Evolutionary conservation across 2,113 vertebrate species (phyloP), one percentile per base, ranked within the genome.

Genomic region (Silurus meridionalis): DNA sequence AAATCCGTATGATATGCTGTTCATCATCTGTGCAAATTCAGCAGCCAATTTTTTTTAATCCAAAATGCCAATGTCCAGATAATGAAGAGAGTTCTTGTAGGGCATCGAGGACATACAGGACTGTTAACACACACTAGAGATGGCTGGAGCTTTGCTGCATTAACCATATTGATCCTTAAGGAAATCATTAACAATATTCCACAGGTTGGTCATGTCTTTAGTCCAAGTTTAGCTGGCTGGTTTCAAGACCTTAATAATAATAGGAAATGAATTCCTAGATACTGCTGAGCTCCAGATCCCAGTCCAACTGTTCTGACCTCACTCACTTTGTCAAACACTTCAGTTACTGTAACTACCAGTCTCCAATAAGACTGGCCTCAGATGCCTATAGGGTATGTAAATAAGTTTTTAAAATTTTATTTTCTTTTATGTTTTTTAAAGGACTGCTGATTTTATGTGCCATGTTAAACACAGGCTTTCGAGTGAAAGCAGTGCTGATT

Each of bases 401-500:
- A 94, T 94, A 94, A 83, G 86, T 89, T 94, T 93, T 94, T 92
- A 93, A 88, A 72, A 82, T 93, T 87, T 90, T 17, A 15, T 87
- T 90, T 91, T 86, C 80, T 89, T 91, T 88, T 90, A 15, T 80
- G 87, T 90, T 91, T 86, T 84, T 90, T 90, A 91, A 87, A 57
- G 57, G 90, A 89, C 90, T 92, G 90, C 91, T 93, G 93, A 91
- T 91, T 91, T 86, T 90, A 84, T 83, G 80, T 87, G 83, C 86
- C 87, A 82, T 87, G 84, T 91, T 75, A 86, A 78, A 85, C 83
- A 77, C 50, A 80, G 84, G 83, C 80, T 63, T 80, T 82, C 53
- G 67, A 61, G 21, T 64, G 85, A 28, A 75, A 80, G 77, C 64
- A 1, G 23, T 50, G 83, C 74, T 87, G 69, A 25, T 53, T 74